Evolutionary conservation across 2,113 vertebrate genomes (phyloP).

Genomic region (Scolopax mira): DNA sequence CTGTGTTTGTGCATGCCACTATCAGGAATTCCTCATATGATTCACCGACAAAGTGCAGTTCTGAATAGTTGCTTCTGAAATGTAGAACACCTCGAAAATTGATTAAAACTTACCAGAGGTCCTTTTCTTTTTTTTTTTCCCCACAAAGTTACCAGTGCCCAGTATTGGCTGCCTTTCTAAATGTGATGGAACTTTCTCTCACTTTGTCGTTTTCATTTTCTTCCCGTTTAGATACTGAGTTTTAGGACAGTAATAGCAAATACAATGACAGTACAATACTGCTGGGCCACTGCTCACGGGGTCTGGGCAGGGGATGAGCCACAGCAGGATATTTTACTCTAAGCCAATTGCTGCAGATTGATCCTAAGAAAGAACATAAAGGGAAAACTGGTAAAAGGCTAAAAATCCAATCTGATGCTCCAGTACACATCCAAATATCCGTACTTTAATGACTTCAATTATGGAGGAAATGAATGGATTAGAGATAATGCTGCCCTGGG

Average conservation of each 20-base stretch:
- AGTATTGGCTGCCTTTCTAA: background rate
- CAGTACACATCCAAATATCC: background rate
- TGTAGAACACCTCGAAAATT: background rate
- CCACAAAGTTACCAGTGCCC: background rate
- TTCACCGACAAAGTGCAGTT: background rate
- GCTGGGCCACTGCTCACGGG: background rate
- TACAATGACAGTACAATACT: background rate
- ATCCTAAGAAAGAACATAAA: background rate
- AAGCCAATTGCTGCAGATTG: background rate
- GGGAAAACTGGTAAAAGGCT: background rate
- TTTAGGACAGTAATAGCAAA: background rate
- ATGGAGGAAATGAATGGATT: background rate
- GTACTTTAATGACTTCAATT: background rate
- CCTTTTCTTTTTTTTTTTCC: background rate
- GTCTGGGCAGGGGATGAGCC: background rate
- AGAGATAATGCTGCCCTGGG: background rate
- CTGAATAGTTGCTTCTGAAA: background rate
- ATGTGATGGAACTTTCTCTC: background rate
- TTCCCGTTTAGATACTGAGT: background rate
- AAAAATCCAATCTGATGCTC: conserved; percentile 8
- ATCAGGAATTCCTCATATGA: background rate
- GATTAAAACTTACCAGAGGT: background rate
- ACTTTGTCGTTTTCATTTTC: background rate
- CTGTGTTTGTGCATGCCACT: background rate
- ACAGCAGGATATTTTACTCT: background rate